Conservation (phyloP, 2,113 vertebrate species). For the Neodon shergylaensis region DNA sequence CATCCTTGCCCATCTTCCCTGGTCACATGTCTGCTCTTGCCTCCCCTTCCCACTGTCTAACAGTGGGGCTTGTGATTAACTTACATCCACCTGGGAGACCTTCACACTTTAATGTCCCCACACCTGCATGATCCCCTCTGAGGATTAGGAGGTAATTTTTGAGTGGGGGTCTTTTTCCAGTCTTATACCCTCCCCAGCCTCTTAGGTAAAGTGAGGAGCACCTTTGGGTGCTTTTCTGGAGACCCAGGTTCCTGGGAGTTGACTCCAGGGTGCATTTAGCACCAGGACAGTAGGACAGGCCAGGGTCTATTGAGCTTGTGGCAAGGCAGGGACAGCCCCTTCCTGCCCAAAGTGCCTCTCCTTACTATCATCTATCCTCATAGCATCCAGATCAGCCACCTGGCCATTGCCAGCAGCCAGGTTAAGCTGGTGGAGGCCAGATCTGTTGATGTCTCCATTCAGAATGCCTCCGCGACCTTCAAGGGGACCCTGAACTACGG, state of each 20-base stretch:
- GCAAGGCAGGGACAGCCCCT: neutral
- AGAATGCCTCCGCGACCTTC: constrained; percentile 87
- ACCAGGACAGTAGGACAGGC: neutral
- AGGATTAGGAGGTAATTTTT: neutral
- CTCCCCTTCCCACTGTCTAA: neutral
- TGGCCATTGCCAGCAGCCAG: constrained; percentile 88
- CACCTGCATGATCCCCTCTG: neutral
- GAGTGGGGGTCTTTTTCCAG: neutral
- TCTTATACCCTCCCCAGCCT: neutral
- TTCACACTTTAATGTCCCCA: neutral
- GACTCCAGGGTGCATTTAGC: neutral
- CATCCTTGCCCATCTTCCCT: neutral
- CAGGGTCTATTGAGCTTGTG: neutral
- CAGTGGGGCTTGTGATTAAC: neutral
- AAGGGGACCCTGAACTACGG: constrained; percentile 89
- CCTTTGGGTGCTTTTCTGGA: neutral
- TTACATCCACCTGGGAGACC: neutral
- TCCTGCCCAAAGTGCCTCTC: neutral
- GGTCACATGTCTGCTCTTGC: neutral
- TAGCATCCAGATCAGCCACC: constrained; percentile 90
- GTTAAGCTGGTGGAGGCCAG: constrained; percentile 86
- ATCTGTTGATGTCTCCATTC: constrained; percentile 85
- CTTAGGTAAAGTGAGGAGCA: too few relatives aligned
- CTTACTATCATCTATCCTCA: neutral
- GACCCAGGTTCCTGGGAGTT: neutral